Evolutionary conservation across 2,888 invertebrate genomes (phyloP).

Genomic region (Holacanthella duospinosa): DNA sequence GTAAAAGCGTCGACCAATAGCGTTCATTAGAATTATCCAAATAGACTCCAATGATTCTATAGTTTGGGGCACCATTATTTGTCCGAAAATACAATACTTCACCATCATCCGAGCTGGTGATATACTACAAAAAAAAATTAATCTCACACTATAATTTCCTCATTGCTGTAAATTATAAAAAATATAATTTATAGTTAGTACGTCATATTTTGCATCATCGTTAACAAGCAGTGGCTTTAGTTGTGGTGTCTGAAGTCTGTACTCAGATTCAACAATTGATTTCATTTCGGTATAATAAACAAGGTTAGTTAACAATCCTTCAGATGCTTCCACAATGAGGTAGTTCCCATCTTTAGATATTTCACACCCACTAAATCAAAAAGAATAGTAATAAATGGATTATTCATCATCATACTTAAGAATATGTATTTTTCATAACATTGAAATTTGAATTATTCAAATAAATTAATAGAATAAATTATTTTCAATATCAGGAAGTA

Average conservation of each 20-base stretch:
- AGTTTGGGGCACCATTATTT: constrained; percentile 86
- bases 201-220: neutral
- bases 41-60: constrained; percentile 73
- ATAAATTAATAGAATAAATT: neutral
- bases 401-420: too few species aligned
- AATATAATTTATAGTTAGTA: neutral
- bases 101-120: constrained; percentile 45
- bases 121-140: constrained; percentile 17
- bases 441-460: neutral
- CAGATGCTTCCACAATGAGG: neutral
- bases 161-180: neutral
- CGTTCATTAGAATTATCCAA: constrained; percentile 57
- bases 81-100: constrained; percentile 57
- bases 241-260: neutral
- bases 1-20: constrained; percentile 71
- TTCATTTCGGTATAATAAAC: constrained; percentile 8
- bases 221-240: neutral
- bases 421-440: too few species aligned
- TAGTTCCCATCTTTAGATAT: constrained; percentile 6
- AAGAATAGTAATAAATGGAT: neutral
- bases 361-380: neutral
- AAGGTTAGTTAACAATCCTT: neutral
- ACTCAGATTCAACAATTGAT: neutral
- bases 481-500: neutral
- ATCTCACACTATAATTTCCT: neutral